Percentiles rank a stretch among this genome's conserved stretches.
Conservation (phyloP, 2,888 invertebrate species). For the Erebia palarica region DNA sequence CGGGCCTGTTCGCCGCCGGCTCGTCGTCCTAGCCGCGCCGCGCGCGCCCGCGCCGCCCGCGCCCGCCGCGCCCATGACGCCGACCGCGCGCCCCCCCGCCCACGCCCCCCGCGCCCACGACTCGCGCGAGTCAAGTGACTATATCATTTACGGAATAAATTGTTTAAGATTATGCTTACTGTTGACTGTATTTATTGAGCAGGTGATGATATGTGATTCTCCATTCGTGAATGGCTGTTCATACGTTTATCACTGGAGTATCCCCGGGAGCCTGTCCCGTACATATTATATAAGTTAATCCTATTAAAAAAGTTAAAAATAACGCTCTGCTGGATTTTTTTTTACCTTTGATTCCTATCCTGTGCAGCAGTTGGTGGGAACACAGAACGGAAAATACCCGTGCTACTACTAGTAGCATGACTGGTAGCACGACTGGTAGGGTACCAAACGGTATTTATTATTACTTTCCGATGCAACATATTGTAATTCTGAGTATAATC, state of each 20-base stretch:
- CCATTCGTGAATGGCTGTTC: conserved; percentile 74
- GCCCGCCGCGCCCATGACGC: conserved; percentile 42
- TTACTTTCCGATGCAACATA: no score
- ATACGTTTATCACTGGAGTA: conserved; percentile 79
- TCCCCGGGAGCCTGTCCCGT: conserved; percentile 77
- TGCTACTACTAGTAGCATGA: no score
- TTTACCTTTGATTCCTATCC: conserved; percentile 28
- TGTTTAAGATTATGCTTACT: conserved; percentile 82
- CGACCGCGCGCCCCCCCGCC: conserved; percentile 41
- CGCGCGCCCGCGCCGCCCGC: conserved; percentile 58
- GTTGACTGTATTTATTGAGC: conserved; percentile 82
- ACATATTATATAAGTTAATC: conserved; percentile 82
- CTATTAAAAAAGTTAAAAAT: conserved; percentile 81
- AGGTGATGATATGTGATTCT: conserved; percentile 79
- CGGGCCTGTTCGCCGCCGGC: conserved; percentile 77
- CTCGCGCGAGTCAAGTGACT: conserved; percentile 67
- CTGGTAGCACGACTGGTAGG: no score
- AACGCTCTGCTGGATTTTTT: conserved; percentile 34
- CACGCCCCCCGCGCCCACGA: conserved; percentile 22
- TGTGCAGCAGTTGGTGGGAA: neutral
- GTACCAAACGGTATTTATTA: no score
- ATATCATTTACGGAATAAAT: conserved; percentile 77
- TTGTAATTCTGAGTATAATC: no score
- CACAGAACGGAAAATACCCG: no score
- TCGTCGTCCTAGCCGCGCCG: conserved; percentile 78